Percentiles rank a stretch among this genome's conserved stretches.
Evolutionary conservation across 1,140 invertebrate genomes (phyloP).

Genomic region (Spodoptera frugiperda): DNA sequence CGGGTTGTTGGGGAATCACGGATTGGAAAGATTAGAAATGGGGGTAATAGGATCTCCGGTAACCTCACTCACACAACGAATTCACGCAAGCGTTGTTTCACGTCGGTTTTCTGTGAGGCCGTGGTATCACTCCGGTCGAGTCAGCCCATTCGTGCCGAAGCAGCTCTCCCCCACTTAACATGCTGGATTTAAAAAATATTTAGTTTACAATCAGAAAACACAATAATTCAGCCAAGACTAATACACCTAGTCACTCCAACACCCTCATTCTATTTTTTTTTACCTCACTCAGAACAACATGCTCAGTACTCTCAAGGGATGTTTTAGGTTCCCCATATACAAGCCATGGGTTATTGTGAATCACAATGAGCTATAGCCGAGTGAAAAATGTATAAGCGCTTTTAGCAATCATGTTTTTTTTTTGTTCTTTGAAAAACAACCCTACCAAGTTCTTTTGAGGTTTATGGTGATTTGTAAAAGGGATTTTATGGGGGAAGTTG

Average conservation of each 20-base stretch:
- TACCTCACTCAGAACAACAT: conserved; percentile 25
- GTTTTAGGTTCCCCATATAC: conserved; percentile 35
- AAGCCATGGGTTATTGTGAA: conserved; percentile 31
- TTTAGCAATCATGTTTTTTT: conserved; percentile 5
- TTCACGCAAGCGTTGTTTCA: no score
- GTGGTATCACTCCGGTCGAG: no score
- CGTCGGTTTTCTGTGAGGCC: no score
- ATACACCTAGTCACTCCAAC: neutral
- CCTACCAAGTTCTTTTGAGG: conserved; percentile 31
- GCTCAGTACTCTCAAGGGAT: conserved; percentile 15
- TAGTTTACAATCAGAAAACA: no score
- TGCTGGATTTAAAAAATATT: no score
- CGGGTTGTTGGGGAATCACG: no score
- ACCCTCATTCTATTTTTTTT: neutral
- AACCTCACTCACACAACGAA: no score
- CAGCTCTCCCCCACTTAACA: no score
- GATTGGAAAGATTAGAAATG: no score
- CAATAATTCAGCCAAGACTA: no score
- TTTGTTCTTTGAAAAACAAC: conserved; percentile 32
- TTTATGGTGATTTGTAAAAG: conserved; percentile 29
- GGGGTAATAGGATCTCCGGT: no score
- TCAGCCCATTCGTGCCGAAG: no score
- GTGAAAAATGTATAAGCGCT: conserved; percentile 37
- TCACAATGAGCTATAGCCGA: conserved; percentile 29
- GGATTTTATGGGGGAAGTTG: conserved; percentile 2